These are phyloP conservation scores for Basileuterus tristriatus DNA, from an alignment of 2,797 vertebrate species.

Conservation along the genomic window DNA sequence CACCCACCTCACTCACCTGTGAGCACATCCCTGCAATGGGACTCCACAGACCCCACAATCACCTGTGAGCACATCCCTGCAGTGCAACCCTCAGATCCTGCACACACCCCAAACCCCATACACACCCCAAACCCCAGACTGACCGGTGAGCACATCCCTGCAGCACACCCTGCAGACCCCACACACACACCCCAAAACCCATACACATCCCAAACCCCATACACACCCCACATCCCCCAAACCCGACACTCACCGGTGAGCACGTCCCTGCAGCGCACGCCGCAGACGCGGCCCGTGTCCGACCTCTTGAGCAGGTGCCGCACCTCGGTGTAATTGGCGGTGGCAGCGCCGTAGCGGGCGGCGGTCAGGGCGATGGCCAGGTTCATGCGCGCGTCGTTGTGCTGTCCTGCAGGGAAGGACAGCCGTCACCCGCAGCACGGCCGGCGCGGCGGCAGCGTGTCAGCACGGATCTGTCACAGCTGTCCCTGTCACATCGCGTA, in stretches of 20 bases:
- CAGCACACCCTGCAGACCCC: constrained; percentile 84
- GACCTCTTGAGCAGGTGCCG: constrained; percentile 85
- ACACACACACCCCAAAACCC: too few species aligned
- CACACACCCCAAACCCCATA: background rate
- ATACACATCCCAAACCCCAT: background rate
- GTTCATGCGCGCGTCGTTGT: constrained; percentile 93
- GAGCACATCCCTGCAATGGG: background rate
- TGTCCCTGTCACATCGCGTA: constrained; percentile 89
- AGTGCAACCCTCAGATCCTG: too few species aligned
- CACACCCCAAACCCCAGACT: constrained; percentile 58
- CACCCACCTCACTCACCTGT: too few species aligned
- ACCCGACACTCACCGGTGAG: constrained; percentile 39
- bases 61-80: background rate
- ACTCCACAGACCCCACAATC: fast-evolving
- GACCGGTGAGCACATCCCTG: constrained; percentile 84
- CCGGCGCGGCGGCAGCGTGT: constrained; percentile 82
- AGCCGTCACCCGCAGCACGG: constrained; percentile 91
- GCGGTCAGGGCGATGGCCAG: constrained; percentile 90
- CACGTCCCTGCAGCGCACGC: constrained; percentile 85
- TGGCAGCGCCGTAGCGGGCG: constrained; percentile 95
- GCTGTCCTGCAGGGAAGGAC: constrained; percentile 91
- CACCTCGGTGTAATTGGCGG: constrained; percentile 91
- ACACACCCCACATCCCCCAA: constrained; percentile 71
- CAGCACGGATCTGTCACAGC: constrained; percentile 94
- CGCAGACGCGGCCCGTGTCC: constrained; percentile 81